These are phyloP conservation scores for Lophotis ruficrista DNA, from an alignment of 2,113 vertebrate species.

Conservation along the genomic window DNA sequence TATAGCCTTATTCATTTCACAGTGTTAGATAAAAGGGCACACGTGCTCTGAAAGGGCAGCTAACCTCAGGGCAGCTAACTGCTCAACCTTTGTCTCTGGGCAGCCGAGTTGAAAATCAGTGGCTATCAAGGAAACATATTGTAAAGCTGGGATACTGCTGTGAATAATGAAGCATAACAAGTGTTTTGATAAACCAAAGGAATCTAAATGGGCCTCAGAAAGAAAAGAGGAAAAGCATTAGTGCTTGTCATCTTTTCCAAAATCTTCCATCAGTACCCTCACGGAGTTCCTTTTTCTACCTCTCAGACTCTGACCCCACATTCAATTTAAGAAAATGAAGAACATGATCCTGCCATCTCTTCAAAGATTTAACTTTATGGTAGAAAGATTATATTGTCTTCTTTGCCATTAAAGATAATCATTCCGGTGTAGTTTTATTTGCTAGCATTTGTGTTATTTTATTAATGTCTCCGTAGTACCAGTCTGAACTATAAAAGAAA, in stretches of 20 bases:
- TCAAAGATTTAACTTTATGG: conserved; percentile 16
- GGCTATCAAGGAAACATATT: background rate
- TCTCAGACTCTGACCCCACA: background rate
- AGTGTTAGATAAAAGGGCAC: background rate
- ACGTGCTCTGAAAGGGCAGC: background rate
- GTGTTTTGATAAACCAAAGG: conserved; percentile 51
- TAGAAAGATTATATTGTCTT: background rate
- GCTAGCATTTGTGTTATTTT: background rate
- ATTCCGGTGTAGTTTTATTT: conserved; percentile 9
- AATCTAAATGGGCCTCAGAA: background rate
- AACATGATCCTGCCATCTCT: background rate
- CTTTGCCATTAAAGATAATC: conserved; percentile 20
- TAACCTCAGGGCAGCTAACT: conserved; percentile 28
- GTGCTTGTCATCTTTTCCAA: background rate
- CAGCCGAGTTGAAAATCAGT: background rate
- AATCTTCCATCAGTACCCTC: background rate
- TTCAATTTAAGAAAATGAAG: conserved; percentile 14
- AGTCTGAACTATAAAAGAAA: background rate
- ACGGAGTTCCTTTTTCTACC: background rate
- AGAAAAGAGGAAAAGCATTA: background rate
- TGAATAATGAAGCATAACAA: background rate
- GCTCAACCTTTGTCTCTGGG: conserved; percentile 41
- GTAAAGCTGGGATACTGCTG: background rate
- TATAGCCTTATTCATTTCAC: background rate
- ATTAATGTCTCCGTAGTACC: background rate